Base-by-base conservation (phyloP, 64 coral and sea anemone species). In the Platygyra sinensis region DNA sequence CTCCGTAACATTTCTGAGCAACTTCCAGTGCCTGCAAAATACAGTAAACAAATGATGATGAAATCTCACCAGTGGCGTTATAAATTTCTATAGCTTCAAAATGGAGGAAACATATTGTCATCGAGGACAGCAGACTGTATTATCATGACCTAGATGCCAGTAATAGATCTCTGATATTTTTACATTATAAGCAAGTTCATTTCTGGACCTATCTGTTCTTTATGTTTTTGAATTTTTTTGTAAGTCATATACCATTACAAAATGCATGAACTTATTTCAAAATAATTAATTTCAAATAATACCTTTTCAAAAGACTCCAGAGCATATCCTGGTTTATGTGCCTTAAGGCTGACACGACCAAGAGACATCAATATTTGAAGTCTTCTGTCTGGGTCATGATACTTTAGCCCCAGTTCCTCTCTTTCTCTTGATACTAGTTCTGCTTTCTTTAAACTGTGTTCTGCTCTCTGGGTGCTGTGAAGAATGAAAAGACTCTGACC, bases 261-360 rank as follows among this genome's bases (percentile, higher is more conserved):
- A 46, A 46, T 46, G 42, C 42, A 46, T 46, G 5, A 46, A 46
- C 5, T 46, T 5, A 4, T 46, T 46, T 36, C 3, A 36, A 36
- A 36, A 36, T 36, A 46, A 30, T 51, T 17, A 24, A 29, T 10
- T 0, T 25, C 28, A 63, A 63, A 62, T 22, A 19, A 49, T 80
- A 96, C 95, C 95, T 96, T 97, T 87, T 97, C 95, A 75, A 94
- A 93, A 62, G 75, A 90, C 65, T 97, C 91, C 73, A 97, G 72
- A 18, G 95, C 95, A 88, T 91, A 81, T 59, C 95, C 95, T 39
- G 75, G 73, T 86, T 94, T 97, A 4, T 86, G 83, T 14, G 80
- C 63, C 80, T 93, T 97, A 11, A 94, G 69, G 36, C 91, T 74
- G 33, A 77, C 95, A 16, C 87, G 82, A n/a, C 95, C 95, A 64